Base-by-base conservation (phyloP, 2,113 vertebrate species). In the Eptesicus fuscus region DNA sequence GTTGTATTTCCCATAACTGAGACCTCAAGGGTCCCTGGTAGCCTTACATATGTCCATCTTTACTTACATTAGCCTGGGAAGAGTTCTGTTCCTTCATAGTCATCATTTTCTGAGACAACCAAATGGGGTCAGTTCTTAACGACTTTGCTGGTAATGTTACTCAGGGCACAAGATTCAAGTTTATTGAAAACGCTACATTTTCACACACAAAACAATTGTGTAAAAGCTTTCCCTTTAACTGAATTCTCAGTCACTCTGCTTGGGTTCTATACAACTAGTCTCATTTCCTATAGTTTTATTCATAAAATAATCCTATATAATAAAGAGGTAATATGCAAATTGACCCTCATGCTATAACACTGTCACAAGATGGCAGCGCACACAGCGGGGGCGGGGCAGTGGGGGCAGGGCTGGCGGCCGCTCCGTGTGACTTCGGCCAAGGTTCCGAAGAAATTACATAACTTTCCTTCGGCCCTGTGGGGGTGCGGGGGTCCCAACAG, bases 221-320 rank as follows among this genome's bases (percentile, higher is more conserved):
- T 51, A 76, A 69, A 85, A 80, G 0, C 9, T 78, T 95, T 83
- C 17, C 5, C 63, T 79, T 78, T 79, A 61, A 78, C 16, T 91
- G 70, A 84, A 95, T 86, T 88, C 73, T 91, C 65, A 71, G 1
- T 78, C 63, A 84, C 30, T 56, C 42, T 79, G 56, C 18, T 93
- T 90, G 51, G 37, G 32, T 76, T 87, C 37, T 87, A 7, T 76
- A 61, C 22, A 83, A 30, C 7, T 28, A 35, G 49, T 83, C 37
- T 90, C 87, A 92, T 92, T 87, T 88, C 13, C 70, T 80, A 10
- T n/a, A 85, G n/a, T 88, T 94, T 94, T 93, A 10, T 53, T 53
- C 13, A 25, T 74, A 77, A 90, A 80, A 78, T 83, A 91, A 73
- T 56, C 20, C 18, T 56, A 56, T 20, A 22, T 56, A 56, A 56